Conservation (phyloP, 2,888 invertebrate genomes). For the Cheilosia impressa region DNA sequence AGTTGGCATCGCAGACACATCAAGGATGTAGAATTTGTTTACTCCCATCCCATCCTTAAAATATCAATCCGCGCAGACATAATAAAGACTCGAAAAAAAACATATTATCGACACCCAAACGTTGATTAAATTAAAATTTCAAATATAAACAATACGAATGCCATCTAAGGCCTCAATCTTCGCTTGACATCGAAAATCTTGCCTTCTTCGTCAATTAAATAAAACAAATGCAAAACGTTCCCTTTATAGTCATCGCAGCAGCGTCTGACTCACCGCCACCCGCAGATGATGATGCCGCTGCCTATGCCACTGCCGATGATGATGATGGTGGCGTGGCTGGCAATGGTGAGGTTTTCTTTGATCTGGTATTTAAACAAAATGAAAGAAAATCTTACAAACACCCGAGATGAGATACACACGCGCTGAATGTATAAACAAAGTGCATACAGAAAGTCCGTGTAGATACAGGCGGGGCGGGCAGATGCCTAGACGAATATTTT, state of each 20-base stretch:
- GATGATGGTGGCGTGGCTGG: conserved; percentile 11
- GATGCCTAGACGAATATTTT: conserved; percentile 64
- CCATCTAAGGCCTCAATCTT: conserved; percentile 47
- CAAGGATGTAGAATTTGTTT: conserved; percentile 23
- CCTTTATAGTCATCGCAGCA: conserved; percentile 35
- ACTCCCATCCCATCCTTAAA: conserved; percentile 28
- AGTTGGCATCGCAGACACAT: neutral
- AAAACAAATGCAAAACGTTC: conserved; percentile 71
- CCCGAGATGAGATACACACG: conserved; percentile 65
- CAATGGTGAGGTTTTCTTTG: conserved; percentile 59
- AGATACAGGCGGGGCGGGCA: conserved; percentile 37
- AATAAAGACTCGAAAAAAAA: conserved; percentile 38
- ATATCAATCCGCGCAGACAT: conserved; percentile 35
- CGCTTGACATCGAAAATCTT: conserved; percentile 63
- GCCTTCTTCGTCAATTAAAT: conserved; percentile 71
- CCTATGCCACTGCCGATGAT: conserved; percentile 13
- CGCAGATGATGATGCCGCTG: neutral
- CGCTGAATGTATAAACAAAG: conserved; percentile 72
- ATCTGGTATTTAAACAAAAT: conserved; percentile 74
- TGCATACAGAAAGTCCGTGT: conserved; percentile 49
- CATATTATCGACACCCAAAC: conserved; percentile 38
- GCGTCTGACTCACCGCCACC: neutral
- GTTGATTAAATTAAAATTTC: conserved; percentile 68
- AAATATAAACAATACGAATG: conserved; percentile 63
- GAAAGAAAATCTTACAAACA: conserved; percentile 62